phyloP scores from a whole-genome alignment of 2,113 vertebrate species.

The Antigone vipio region DNA sequence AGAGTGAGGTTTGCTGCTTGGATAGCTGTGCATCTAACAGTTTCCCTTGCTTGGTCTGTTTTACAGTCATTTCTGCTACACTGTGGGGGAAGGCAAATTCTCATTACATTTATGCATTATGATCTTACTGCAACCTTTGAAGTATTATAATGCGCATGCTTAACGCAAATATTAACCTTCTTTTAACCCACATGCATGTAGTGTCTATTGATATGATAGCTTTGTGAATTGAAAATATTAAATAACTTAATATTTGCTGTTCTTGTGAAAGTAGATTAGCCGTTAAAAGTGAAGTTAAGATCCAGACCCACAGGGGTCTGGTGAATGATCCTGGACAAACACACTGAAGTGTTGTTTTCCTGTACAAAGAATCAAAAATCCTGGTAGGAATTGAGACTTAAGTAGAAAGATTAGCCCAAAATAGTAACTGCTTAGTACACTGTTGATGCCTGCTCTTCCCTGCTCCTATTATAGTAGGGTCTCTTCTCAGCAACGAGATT shows the following conservation, averaged over 20 bases:
- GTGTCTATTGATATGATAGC: background rate
- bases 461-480: background rate
- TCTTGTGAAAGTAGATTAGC: background rate
- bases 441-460: background rate
- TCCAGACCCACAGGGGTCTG: background rate
- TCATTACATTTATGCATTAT: slow-evolving; percentile 42
- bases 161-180: slow-evolving; percentile 20
- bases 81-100: slow-evolving; percentile 62
- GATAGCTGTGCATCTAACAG: slow-evolving; percentile 76
- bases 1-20: slow-evolving; percentile 9
- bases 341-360: background rate
- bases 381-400: background rate
- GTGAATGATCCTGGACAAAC: background rate
- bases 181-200: slow-evolving; percentile 42
- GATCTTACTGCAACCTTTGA: background rate
- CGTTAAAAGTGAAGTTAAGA: background rate
- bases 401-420: background rate
- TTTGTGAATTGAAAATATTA: background rate
- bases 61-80: slow-evolving; percentile 60
- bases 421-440: slow-evolving; percentile 4
- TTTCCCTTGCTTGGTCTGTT: slow-evolving; percentile 77
- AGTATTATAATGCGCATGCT: slow-evolving; percentile 48
- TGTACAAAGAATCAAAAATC: background rate
- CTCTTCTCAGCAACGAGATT: background rate
- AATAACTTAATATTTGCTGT: background rate